Evolutionary conservation across 2,113 vertebrate genomes (phyloP).

Genomic region (Riparia riparia): DNA sequence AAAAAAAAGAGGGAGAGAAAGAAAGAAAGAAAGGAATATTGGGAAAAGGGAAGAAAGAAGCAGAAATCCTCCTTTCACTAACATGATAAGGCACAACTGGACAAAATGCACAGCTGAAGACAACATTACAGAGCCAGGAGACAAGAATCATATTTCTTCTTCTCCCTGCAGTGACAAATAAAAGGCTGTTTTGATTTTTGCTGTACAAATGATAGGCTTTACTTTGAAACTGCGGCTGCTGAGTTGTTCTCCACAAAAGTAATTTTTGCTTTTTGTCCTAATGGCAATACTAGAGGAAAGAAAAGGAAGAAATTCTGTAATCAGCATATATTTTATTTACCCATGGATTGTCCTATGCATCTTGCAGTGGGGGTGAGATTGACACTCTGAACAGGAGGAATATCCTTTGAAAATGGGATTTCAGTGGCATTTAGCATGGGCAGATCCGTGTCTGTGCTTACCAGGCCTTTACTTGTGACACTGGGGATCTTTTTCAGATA

Average conservation of each 20-base stretch:
- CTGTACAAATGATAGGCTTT: constrained; percentile 74
- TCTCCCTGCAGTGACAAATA: constrained; percentile 72
- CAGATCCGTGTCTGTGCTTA: not conserved
- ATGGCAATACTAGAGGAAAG: not conserved
- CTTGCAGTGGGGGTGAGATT: constrained; percentile 14
- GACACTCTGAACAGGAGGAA: not conserved
- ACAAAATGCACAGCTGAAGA: constrained; percentile 42
- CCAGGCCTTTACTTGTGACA: not conserved
- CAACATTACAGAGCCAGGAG: constrained; percentile 51
- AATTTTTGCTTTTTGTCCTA: constrained; percentile 15
- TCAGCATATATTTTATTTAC: constrained; percentile 40
- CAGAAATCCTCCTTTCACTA: constrained; percentile 39
- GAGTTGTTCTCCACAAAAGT: constrained; percentile 45
- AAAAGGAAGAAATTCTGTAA: not conserved
- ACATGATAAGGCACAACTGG: constrained; percentile 46
- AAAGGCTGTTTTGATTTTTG: constrained; percentile 76
- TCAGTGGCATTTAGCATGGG: not conserved
- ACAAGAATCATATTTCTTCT: constrained; percentile 75
- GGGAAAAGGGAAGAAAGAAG: not conserved
- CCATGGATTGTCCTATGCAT: not conserved
- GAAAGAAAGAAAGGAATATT: not conserved
- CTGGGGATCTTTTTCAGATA: not conserved
- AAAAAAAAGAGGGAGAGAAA: not conserved
- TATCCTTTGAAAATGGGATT: not conserved
- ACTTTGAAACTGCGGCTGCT: constrained; percentile 48